phyloP scores from a whole-genome alignment of 2,888 invertebrate species.

The Anodontia alba region DNA sequence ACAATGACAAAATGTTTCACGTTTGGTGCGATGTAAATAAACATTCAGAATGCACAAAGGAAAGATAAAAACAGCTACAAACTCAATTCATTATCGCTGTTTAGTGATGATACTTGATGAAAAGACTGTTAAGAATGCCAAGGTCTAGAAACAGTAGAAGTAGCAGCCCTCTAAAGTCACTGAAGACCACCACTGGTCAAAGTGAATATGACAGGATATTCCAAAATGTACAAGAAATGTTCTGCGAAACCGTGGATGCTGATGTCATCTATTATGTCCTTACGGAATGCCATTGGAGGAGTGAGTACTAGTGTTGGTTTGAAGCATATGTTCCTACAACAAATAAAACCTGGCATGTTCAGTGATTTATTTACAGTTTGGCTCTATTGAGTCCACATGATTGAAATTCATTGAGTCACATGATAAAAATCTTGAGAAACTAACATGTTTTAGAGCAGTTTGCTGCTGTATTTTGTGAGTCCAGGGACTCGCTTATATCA shows the following conservation, averaged over 20 bases:
- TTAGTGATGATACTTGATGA: background rate
- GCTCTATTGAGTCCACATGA: too few relatives aligned
- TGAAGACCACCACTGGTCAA: slow-evolving; percentile 7
- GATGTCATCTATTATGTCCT: slow-evolving; percentile 53
- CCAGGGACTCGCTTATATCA: too few relatives aligned
- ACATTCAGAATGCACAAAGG: background rate
- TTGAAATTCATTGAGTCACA: too few relatives aligned
- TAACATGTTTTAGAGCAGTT: background rate
- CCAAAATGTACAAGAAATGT: slow-evolving; percentile 57
- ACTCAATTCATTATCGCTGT: background rate
- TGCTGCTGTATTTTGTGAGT: too few relatives aligned
- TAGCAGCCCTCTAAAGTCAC: slow-evolving; percentile 45
- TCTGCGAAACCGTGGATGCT: slow-evolving; percentile 39
- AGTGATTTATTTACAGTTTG: too few relatives aligned
- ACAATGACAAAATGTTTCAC: slow-evolving; percentile 8
- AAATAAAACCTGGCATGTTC: background rate
- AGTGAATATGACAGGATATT: slow-evolving; percentile 38
- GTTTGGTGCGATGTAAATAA: slow-evolving; percentile 7
- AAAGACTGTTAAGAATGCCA: slow-evolving; percentile 38
- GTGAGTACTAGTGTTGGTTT: slow-evolving; percentile 36
- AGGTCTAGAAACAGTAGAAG: slow-evolving; percentile 55
- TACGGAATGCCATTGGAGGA: slow-evolving; percentile 51
- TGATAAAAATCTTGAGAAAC: too few relatives aligned
- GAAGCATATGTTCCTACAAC: background rate
- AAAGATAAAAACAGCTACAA: background rate